Conservation (phyloP, 2,888 invertebrate genomes). For the Leucozona laternaria region DNA sequence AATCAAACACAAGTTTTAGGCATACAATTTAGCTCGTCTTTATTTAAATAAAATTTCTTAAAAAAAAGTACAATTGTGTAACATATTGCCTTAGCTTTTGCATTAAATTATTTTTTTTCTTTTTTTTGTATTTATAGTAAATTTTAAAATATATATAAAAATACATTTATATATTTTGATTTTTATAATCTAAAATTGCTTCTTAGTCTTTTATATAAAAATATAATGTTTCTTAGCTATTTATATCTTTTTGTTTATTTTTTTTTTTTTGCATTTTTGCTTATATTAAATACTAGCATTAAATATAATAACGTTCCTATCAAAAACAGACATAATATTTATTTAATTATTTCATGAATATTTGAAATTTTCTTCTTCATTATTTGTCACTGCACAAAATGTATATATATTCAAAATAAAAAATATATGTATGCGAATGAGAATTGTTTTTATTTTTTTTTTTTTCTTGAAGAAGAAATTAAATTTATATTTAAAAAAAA, state of each 20-base stretch:
- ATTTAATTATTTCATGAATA: conserved; percentile 20
- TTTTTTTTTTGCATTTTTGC: conserved; percentile 22
- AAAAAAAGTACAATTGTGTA: conserved; percentile 70
- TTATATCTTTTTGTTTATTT: conserved; percentile 14
- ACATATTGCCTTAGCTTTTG: conserved; percentile 56
- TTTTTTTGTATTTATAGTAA: conserved; percentile 41
- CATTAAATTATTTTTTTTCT: conserved; percentile 48
- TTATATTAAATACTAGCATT: conserved; percentile 46
- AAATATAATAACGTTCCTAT: conserved; percentile 23
- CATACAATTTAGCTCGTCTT: conserved; percentile 73
- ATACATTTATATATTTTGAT: conserved; percentile 31
- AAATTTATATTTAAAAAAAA: conserved; percentile 38
- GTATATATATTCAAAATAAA: conserved; percentile 11
- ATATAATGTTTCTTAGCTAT: conserved; percentile 42
- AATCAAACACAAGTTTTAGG: conserved; percentile 40
- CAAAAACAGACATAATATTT: conserved; percentile 23
- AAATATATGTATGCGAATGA: conserved; percentile 51
- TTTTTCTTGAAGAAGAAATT: conserved; percentile 33
- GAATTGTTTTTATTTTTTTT: conserved; percentile 11
- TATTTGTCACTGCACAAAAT: conserved; percentile 34
- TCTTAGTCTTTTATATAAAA: conserved; percentile 74
- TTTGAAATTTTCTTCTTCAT: conserved; percentile 22
- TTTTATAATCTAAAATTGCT: conserved; percentile 69
- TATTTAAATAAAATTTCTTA: conserved; percentile 63
- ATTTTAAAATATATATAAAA: conserved; percentile 58